Evolutionary conservation across 2,888 invertebrate species (phyloP).

Genomic region (Platycheirus rosarum): DNA sequence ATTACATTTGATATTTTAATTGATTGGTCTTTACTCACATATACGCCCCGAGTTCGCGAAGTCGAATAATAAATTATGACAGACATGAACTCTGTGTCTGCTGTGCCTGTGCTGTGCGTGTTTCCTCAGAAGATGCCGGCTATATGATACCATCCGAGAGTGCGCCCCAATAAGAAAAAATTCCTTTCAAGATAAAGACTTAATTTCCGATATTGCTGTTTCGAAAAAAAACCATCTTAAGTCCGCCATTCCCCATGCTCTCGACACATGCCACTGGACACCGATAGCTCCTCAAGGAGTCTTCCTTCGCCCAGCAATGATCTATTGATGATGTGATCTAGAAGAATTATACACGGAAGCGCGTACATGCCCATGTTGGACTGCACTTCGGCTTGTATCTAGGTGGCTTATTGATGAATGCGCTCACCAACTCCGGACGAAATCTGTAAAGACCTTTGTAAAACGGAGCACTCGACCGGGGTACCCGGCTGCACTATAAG

Average conservation of each 20-base stretch:
- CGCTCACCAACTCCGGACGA: conserved; percentile 32
- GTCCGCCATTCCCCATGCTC: neutral
- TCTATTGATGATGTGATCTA: conserved; percentile 72
- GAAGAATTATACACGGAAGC: conserved; percentile 75
- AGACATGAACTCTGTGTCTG: conserved; percentile 54
- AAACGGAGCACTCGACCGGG: conserved; percentile 24
- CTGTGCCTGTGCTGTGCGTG: conserved; percentile 55
- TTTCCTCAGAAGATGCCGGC: conserved; percentile 65
- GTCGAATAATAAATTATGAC: conserved; percentile 74
- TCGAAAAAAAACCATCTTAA: neutral
- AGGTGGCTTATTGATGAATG: conserved; percentile 74
- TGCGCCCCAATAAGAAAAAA: conserved; percentile 27
- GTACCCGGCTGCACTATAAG: conserved; percentile 32
- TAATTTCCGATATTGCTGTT: conserved; percentile 61
- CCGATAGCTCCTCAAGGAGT: conserved; percentile 20
- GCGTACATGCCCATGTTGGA: conserved; percentile 72
- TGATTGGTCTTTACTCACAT: conserved; percentile 64
- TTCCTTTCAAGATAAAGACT: conserved; percentile 66
- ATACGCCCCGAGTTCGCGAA: conserved; percentile 38
- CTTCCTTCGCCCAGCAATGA: conserved; percentile 46
- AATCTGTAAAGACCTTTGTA: conserved; percentile 22
- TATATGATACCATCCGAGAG: conserved; percentile 60
- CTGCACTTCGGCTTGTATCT: conserved; percentile 67
- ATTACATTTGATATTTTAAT: conserved; percentile 66
- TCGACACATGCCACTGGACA: conserved; percentile 59